A percentile compares a stretch with the other conserved stretches of the same genome.
These are phyloP conservation scores for Marmota flaviventris DNA, from an alignment of 2,113 vertebrate species.

Conservation along the genomic window DNA sequence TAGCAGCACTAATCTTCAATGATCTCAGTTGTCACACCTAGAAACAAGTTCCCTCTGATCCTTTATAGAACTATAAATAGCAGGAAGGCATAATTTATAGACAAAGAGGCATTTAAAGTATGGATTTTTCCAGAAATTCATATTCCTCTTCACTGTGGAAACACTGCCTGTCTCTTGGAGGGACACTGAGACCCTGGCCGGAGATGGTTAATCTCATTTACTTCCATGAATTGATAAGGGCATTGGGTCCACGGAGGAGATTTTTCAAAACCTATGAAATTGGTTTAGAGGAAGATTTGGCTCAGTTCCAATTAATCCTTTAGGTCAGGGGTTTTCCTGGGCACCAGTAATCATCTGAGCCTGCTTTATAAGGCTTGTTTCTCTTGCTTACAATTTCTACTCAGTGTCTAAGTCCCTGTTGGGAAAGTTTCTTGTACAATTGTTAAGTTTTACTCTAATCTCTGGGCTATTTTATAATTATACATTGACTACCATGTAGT, in stretches of 20 bases:
- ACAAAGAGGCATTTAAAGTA: neutral
- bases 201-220: neutral
- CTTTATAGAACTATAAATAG: neutral
- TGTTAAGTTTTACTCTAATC: neutral
- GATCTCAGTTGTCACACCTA: neutral
- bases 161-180: neutral
- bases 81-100: neutral
- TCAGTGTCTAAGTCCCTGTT: neutral
- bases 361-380: neutral
- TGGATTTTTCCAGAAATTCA: neutral
- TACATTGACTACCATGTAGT: neutral
- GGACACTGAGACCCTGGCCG: neutral
- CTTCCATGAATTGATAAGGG: neutral
- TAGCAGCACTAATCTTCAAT: neutral
- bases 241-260: neutral
- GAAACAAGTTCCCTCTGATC: neutral
- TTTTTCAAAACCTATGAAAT: conserved; percentile 15
- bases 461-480: conserved; percentile 32
- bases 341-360: neutral
- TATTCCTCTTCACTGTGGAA: neutral
- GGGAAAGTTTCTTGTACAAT: neutral
- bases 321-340: neutral
- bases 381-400: neutral
- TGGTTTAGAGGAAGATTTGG: neutral
- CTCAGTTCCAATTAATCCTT: neutral